These are phyloP conservation scores for Dromiciops gliroides DNA, from an alignment of 2,113 vertebrate species.

Conservation along the genomic window DNA sequence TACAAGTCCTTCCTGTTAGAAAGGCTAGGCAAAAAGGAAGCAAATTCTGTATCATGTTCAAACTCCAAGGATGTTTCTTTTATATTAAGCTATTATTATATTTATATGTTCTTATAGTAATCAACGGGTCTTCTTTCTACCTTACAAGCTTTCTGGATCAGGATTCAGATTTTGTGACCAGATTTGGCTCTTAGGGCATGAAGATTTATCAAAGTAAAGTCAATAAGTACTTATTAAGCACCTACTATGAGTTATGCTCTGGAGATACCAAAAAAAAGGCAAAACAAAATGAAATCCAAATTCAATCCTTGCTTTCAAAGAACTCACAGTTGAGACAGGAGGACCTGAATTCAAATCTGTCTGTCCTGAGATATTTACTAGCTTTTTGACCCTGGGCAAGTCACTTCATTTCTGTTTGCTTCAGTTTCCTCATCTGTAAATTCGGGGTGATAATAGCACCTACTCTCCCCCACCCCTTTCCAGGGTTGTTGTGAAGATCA, in stretches of 20 bases:
- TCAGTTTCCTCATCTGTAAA: background rate
- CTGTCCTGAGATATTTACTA: background rate
- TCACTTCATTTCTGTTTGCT: background rate
- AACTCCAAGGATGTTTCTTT: background rate
- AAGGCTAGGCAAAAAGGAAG: background rate
- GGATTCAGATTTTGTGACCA: background rate
- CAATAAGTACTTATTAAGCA: background rate
- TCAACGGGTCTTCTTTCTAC: background rate
- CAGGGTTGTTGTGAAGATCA: background rate
- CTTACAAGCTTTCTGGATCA: background rate
- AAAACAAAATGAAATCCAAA: background rate
- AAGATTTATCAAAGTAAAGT: background rate
- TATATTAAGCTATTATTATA: background rate
- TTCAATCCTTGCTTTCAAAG: background rate
- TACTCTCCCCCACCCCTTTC: no score
- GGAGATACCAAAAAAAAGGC: background rate
- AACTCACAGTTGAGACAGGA: background rate
- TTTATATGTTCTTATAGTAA: background rate
- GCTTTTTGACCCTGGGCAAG: background rate
- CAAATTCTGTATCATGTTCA: background rate
- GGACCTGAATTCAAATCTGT: background rate
- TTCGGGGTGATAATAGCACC: background rate
- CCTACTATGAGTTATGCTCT: background rate
- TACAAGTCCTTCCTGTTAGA: background rate
- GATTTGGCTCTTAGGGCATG: background rate